Percentiles rank a stretch among this genome's conserved stretches.
These are phyloP conservation scores for Chloroclystis v-ata DNA, from an alignment of 2,888 invertebrate species.

Conservation along the genomic window DNA sequence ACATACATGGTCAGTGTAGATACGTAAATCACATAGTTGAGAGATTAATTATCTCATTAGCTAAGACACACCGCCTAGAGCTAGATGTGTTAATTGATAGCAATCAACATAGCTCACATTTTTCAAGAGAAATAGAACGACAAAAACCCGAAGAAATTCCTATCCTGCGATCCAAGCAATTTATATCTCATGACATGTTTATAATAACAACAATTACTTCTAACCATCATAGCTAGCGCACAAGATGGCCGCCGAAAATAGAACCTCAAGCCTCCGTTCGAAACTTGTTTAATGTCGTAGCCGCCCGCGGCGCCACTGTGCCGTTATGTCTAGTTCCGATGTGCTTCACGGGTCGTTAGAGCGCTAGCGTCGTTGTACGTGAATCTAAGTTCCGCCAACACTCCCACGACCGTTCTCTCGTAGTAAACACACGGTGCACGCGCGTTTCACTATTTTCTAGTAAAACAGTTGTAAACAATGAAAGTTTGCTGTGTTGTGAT, in stretches of 20 bases:
- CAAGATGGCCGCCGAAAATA: conserved; percentile 65
- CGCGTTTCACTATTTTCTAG: conserved; percentile 47
- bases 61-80: neutral
- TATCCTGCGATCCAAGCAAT: conserved; percentile 18
- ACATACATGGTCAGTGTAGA: no score
- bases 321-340: conserved; percentile 52
- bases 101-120: neutral
- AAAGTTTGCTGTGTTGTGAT: conserved; percentile 53
- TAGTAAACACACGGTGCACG: conserved; percentile 64
- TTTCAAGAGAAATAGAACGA: neutral
- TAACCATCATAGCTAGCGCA: conserved; percentile 37
- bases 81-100: conserved; percentile 7
- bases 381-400: conserved; percentile 48
- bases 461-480: conserved; percentile 52
- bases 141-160: conserved; percentile 3
- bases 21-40: neutral
- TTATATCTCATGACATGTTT: conserved; percentile 34
- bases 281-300: conserved; percentile 42
- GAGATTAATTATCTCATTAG: neutral
- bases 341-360: conserved; percentile 46
- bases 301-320: conserved; percentile 44
- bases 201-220: conserved; percentile 48
- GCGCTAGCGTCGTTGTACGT: conserved; percentile 52
- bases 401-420: conserved; percentile 68
- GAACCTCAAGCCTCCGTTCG: conserved; percentile 32